Conservation (phyloP, 2,797 vertebrate genomes). For the Pangasius larnaudii region DNA sequence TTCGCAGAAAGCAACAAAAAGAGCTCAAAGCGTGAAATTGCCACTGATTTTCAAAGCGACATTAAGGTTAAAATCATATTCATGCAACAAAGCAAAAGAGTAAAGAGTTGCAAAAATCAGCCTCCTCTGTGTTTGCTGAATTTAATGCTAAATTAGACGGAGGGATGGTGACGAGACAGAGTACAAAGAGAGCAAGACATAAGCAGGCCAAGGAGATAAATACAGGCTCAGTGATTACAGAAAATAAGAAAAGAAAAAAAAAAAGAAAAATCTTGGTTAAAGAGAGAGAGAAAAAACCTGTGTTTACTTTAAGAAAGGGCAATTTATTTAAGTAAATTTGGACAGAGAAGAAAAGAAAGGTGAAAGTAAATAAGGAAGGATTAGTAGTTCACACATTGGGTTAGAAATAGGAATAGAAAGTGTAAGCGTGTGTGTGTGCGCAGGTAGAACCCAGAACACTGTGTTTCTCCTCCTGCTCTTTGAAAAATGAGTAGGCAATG, state of each 20-base stretch:
- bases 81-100: slow-evolving; percentile 1
- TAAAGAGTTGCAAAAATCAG: not conserved
- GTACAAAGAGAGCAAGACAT: slow-evolving; percentile 14
- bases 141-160: not conserved
- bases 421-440: not conserved
- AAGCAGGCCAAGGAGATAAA: slow-evolving; percentile 9
- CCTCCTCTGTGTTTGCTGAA: not conserved
- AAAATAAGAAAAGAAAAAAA: not conserved
- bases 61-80: slow-evolving; percentile 8
- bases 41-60: not conserved
- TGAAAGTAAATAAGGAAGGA: not conserved
- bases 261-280: not conserved
- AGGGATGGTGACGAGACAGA: not conserved
- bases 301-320: not conserved
- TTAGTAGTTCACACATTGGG: not conserved
- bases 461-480: not conserved
- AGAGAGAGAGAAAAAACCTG: not conserved
- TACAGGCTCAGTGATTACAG: not conserved
- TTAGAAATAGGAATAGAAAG: not conserved
- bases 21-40: slow-evolving; percentile 5
- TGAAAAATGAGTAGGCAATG: slow-evolving; percentile 24
- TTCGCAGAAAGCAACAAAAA: not conserved
- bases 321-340: slow-evolving; percentile 11
- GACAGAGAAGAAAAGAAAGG: slow-evolving; percentile 14
- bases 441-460: not conserved